Evolutionary conservation across 2,888 invertebrate genomes (phyloP), one percentile per base, ranked within the genome.

Genomic region (Nudaria mundana): DNA sequence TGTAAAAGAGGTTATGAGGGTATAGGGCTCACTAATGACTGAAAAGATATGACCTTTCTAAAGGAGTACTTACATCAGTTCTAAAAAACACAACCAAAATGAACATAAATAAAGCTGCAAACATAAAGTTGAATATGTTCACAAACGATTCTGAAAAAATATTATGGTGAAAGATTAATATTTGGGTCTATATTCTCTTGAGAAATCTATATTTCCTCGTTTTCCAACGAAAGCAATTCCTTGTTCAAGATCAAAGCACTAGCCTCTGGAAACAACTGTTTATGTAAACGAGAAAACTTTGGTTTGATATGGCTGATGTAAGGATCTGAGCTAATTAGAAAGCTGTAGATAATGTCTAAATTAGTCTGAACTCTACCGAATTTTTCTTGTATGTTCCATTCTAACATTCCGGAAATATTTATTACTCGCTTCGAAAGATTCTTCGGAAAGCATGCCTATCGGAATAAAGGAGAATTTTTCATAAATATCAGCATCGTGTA

Each of bases 401-500:
- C 22, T 22, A 22, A 22, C 22, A 22, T 11, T 36, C 13, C 11
- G 3, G 12, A 26, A 13, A 12, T 8, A 11, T 20, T 30, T 30
- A 20, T 30, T 30, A 5, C 11, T 18, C 7, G 30, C 18, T 18
- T 30, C 30, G 10, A 5, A 15, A 30, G 30, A 4, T 41, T 42
- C 33, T 25, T 37, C 22, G 37, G 18, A 23, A 10, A 38, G 6
- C 28, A 25, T 15, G 18, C 22, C 28, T 12, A 29, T 26, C 20
- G 31, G 28, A 18, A 38, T 16, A 10, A 16, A 6, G 11, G 26
- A 14, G 12, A 16, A 29, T 10, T 36, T 25, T 14, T 24, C 31
- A 22, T 8, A 22, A 16, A 30, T 23, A 24, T 15, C 30, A 18
- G 30, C 18, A n/a, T 18, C 18, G 12, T 33, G 18, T 6, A 32